Base-by-base conservation (phyloP, 2,888 invertebrate genomes). In the Euspilapteryx auroguttella region DNA sequence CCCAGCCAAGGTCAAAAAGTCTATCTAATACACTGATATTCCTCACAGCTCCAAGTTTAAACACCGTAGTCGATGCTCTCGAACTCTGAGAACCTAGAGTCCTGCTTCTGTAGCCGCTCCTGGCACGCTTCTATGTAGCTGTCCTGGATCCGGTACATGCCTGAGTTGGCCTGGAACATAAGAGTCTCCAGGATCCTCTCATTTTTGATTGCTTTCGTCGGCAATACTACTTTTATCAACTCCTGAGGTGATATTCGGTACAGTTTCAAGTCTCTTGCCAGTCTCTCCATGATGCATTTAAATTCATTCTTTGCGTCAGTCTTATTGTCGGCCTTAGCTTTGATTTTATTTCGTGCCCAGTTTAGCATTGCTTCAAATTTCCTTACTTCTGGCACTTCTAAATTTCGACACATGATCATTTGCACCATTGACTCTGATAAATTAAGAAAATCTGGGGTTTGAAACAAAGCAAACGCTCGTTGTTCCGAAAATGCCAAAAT, bases 371-470 rank as follows among this genome's bases (percentile, higher is more conserved):
- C 92, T 62, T 94, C 92, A 54, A 94, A 94, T 61, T 94, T 94
- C 28, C 87, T 80, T 21, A 94, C 87, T 59, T 94, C 94, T 0
- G 88, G 85, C 27, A 94, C 88, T 49, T 92, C 91, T 37, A 94
- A 79, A 50, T 88, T 89, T n/a, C 94, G 83, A 58, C 87, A 87
- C 90, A 92, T 91, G 40, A 92, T 90, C 89, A 90, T 90, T 53
- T 92, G 91, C 12, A 94, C 93, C 92, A 94, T 93, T 3, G 94
- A 94, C 55, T 94, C 94, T 39, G 93, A 94, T 22, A 94, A 81
- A 39, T 87, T 86, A 6, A 94, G 79, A 53, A 92, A 94, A 51
- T 94, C 93, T 1, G 84, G 69, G 29, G 86, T 86, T 49, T 89
- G 87, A 62, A 94, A 94, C 30, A 94, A 76, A 41, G 88, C 86